Conservation (phyloP, 1,140 invertebrate species). For the Neuroterus valhalla region DNA sequence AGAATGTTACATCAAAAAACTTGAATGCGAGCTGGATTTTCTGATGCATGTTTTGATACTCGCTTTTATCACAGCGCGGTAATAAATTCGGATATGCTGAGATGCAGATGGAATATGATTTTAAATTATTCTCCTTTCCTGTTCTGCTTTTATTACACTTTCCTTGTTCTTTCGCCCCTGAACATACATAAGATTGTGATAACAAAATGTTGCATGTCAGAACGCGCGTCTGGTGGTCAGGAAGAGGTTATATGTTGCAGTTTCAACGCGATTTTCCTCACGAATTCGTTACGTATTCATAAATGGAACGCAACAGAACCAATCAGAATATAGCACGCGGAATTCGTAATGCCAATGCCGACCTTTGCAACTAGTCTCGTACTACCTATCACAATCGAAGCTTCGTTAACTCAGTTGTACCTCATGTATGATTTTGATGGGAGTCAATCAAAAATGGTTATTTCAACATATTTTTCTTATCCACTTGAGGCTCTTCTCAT, state of each 20-base stretch:
- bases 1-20: too few relatives aligned
- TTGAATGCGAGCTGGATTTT: too few relatives aligned
- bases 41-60: too few relatives aligned
- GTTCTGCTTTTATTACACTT: too few relatives aligned
- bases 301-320: constrained; percentile 21
- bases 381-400: constrained; percentile 6
- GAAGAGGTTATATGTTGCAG: not conserved
- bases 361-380: not conserved
- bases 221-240: not conserved
- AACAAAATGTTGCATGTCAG: constrained; percentile 16
- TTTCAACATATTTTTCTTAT: not conserved
- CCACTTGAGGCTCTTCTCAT: too few relatives aligned
- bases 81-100: too few relatives aligned
- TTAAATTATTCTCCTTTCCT: too few relatives aligned
- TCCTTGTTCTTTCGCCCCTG: too few relatives aligned
- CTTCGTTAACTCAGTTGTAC: constrained; percentile 24
- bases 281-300: constrained; percentile 27
- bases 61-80: too few relatives aligned
- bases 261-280: not conserved
- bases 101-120: too few relatives aligned
- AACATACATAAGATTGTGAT: not conserved
- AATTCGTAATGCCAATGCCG: not conserved
- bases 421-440: not conserved
- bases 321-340: not conserved
- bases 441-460: not conserved